A percentile compares a stretch with the other conserved stretches of the same genome.
Conservation (phyloP, 2,113 vertebrate genomes). For the Scytalopus superciliaris region DNA sequence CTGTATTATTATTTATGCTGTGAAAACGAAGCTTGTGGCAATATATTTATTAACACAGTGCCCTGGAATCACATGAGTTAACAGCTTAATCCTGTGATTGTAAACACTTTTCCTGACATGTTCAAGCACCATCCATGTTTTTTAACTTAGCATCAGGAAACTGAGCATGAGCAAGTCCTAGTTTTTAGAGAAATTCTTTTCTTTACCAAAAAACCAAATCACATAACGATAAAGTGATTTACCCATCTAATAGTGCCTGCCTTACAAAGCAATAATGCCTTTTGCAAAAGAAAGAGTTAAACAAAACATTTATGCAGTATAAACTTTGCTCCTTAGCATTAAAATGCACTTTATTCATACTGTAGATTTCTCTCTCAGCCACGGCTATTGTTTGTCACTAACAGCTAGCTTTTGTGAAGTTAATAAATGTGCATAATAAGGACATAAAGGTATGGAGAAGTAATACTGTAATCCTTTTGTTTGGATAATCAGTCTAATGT, state of each 20-base stretch:
- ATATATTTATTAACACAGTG: conserved; percentile 76
- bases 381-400: conserved; percentile 93
- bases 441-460: conserved; percentile 94
- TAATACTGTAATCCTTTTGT: conserved; percentile 95
- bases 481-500: conserved; percentile 99
- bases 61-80: conserved; percentile 70
- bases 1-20: conserved; percentile 79
- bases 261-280: conserved; percentile 27
- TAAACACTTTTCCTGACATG: conserved; percentile 61
- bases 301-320: conserved; percentile 72
- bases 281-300: conserved; percentile 75
- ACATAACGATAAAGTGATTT: conserved; percentile 27
- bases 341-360: conserved; percentile 81
- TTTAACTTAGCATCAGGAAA: conserved; percentile 52
- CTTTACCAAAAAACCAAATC: background rate
- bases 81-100: conserved; percentile 71
- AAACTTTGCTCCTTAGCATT: conserved; percentile 80
- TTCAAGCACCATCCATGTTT: conserved; percentile 41
- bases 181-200: conserved; percentile 18
- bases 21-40: conserved; percentile 75
- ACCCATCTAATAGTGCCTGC: background rate
- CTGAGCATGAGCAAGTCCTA: conserved; percentile 12
- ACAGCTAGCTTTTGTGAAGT: conserved; percentile 86
- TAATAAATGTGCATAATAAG: conserved; percentile 91
- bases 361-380: conserved; percentile 80